phyloP scores from a whole-genome alignment of 2,888 invertebrate genomes.

The Drosophila heteroneura region DNA sequence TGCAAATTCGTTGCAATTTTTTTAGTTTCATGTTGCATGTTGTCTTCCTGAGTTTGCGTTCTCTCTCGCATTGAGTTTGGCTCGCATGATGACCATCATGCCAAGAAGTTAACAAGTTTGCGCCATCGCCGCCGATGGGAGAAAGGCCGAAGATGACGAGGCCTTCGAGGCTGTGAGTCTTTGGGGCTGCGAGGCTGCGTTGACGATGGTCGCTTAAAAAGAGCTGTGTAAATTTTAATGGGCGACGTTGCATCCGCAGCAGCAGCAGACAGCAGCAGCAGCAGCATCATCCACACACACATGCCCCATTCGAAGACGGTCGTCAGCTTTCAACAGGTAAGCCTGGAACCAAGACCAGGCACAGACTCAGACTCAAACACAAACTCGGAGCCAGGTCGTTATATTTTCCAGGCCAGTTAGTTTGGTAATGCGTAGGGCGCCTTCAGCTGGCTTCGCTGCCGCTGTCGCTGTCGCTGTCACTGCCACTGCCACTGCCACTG shows the following conservation, averaged over 20 bases:
- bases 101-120: conserved; percentile 80
- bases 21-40: conserved; percentile 50
- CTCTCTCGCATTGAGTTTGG: conserved; percentile 55
- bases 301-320: conserved; percentile 32
- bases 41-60: conserved; percentile 49
- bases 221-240: conserved; percentile 79
- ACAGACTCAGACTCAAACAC: not conserved
- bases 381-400: conserved; percentile 33
- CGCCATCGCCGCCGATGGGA: conserved; percentile 75
- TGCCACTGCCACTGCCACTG: conserved; percentile 6
- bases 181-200: conserved; percentile 46
- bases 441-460: conserved; percentile 33
- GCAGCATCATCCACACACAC: conserved; percentile 17
- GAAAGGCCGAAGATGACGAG: conserved; percentile 70
- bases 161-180: conserved; percentile 48
- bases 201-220: conserved; percentile 62
- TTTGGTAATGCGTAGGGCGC: conserved; percentile 55
- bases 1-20: conserved; percentile 28
- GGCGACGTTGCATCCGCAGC: conserved; percentile 70
- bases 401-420: conserved; percentile 50
- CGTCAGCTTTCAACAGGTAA: conserved; percentile 64
- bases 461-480: conserved; percentile 2
- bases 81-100: conserved; percentile 79
- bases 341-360: conserved; percentile 15
- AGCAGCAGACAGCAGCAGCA: conserved; percentile 25